Base-by-base conservation (phyloP, 1,140 invertebrate species). In the Dinoponera quadriceps region DNA sequence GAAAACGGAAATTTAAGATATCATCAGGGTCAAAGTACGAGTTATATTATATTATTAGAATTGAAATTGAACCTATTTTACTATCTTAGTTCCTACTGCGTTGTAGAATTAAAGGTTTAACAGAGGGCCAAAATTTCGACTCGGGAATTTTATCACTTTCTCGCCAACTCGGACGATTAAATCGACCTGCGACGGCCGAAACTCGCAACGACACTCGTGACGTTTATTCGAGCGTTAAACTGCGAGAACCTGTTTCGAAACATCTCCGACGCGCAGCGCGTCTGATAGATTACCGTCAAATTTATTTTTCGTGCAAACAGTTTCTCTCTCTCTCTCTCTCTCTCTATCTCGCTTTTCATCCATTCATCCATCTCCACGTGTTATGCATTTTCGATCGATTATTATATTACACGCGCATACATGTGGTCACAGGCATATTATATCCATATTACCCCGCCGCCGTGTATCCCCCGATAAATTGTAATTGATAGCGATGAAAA, bases 401-500 rank as follows among this genome's bases (percentile, higher is more conserved):
- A 80, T 80, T 69, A 57, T 57, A 33, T 38, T 66, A 27, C 2
- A 78, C 22, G 54, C 33, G 22, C 29, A 29, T 63, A 20, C 54
- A 38, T 80, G 51, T 54, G 38, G 29, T 25, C 27, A 49, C 75
- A 22, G 49, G 75, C 38, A 57, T 80, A 80, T 80, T 57, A 80
- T 80, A 69, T 69, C 54, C 75, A 57, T 29, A 80, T 80, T 80
- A 80, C 38, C 69, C 75, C 65, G 65, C 65, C n/a, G n/a, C n/a
- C n/a, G n/a, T 80, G 65, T 69, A 80, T 27, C 29, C 22, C 65
- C 11, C 65, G 69, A 80, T 80, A 80, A 80, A 80, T 80, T 80
- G 75, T 80, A 80, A 80, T 80, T 80, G 75, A 80, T 80, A 71
- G 51, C 65, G 38, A 55, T 69, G 75, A 80, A 71, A 80, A 80